Base-by-base conservation (phyloP, 2,888 invertebrate genomes). In the Spicauda simplicius region DNA sequence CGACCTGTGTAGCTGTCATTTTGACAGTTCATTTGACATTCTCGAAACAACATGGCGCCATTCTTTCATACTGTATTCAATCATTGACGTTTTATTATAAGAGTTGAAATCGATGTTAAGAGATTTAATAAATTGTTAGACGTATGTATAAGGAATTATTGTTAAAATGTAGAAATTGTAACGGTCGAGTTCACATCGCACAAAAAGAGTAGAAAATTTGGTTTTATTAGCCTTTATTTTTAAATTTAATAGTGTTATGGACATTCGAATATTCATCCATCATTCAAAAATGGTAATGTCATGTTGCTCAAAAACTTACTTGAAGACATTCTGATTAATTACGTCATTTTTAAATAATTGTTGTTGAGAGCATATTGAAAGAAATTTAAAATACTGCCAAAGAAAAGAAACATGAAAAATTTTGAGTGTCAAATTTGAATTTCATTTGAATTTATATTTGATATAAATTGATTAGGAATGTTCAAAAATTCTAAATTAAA, bases 151-250 rank as follows among this genome's bases (percentile, higher is more conserved):
- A 78, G 77, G 74, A 78, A 74, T 84, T 80, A 86, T 86, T 88
- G 87, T 88, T 88, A 88, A 85, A 83, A 66, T 76, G 80, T 84
- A 83, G 88, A 80, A 83, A 82, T 76, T 73, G 79, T 78, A 81
- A 83, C 82, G 78, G 89, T 90, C 90, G 87, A 83, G 85, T 85
- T 87, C 86, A 80, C 76, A 77, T 90, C 90, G 91, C 92, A 92
- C 92, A 91, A 92, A 91, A 74, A 77, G 77, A 77, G 87, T 91
- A 92, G 90, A 75, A 68, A 62, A 57, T 68, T 67, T 62, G 62
- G 60, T 66, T 66, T 66, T 37, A 50, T 55, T 66, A 56, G 66
- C 66, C 60, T 66, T 14, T 72, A 76, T 67, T 66, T 64, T 71
- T 69, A 55, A 70, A n/a, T n/a, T n/a, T 56, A 69, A 45, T n/a